Base-by-base conservation (phyloP, 1,140 invertebrate species). In the Leptestheria dahalacensis region DNA sequence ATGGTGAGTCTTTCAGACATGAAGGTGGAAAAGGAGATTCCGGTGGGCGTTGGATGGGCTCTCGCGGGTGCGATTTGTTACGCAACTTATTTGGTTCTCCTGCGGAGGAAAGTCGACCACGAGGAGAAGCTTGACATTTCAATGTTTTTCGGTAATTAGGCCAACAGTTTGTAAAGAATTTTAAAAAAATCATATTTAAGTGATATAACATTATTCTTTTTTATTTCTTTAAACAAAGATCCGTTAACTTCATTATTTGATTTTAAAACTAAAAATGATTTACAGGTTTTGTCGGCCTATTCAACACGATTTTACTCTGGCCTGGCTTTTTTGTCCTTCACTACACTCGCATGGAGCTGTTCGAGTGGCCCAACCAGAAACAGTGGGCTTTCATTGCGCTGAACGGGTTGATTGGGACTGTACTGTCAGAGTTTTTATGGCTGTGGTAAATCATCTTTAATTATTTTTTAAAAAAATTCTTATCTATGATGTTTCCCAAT, bases 81-180 rank as follows among this genome's bases (percentile, higher is more conserved):
- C 74, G 85, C 88, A 24, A 73, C 79, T 11, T 92, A 91, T 72
- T 75, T 91, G 62, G 88, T 92, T 52, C 83, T 89, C 66, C 74
- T 93, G 1, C 77, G 82, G 65, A 76, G 82, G 66, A 85, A 85
- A 73, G 84, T 89, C 12, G 84, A 88, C 66, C 81, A 86, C 66
- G 88, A 92, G 73, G 86, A 90, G 65, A 86, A 86, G 72, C 80
- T 92, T 68, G 86, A 91, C 71, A 85, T 92, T 70, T 84, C 86
- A 29, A 82, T 92, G 77, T 92, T 92, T 73, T 91, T 92, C 74
- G 89, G 85, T 86, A 71, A 75, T 73, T 18, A 41, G 15, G 6
- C 15, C 15, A 41, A 9, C 18, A 20, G 15, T 59, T 64, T 63
- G 61, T 15, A 63, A 60, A 58, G 18, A 10, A n/a, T n/a, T n/a